Conservation (phyloP, 2,888 invertebrate species). For the Brachyptera risi region DNA sequence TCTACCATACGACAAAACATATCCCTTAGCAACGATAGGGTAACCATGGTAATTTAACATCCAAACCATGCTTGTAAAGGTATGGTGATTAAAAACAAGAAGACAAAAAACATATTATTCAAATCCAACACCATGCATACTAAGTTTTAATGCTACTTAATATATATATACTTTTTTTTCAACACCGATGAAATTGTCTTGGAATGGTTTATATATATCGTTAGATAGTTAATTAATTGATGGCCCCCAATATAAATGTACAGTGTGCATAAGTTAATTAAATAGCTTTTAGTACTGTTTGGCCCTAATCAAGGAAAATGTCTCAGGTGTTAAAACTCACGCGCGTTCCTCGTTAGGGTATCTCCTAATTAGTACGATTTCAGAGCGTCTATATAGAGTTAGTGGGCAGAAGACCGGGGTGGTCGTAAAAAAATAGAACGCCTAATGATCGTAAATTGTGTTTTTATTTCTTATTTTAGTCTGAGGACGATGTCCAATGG, state of each 20-base stretch:
- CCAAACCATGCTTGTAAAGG: too few relatives aligned
- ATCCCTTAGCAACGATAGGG: too few relatives aligned
- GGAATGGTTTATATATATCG: too few relatives aligned
- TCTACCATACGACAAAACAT: too few relatives aligned
- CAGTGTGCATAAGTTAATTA: conserved; percentile 14
- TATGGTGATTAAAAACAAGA: not conserved
- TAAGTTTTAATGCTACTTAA: too few relatives aligned
- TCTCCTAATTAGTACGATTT: conserved; percentile 12
- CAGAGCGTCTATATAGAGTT: not conserved
- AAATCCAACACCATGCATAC: not conserved
- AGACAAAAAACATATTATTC: not conserved
- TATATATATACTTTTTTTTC: too few relatives aligned
- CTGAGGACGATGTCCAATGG: not conserved
- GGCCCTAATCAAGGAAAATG: conserved; percentile 4
- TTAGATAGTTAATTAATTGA: conserved; percentile 22
- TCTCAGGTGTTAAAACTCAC: conserved; percentile 9
- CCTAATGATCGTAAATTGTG: conserved; percentile 10
- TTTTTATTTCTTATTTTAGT: conserved; percentile 10
- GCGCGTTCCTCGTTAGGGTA: not conserved
- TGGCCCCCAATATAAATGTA: conserved; percentile 13
- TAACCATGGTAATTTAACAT: not conserved
- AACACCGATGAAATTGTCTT: too few relatives aligned
- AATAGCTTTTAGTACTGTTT: conserved; percentile 6
- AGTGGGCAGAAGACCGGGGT: not conserved
- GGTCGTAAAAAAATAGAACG: not conserved